A percentile compares a stretch with the other conserved stretches of the same genome.
These are phyloP conservation scores for Myzus persicae DNA, from an alignment of 1,140 invertebrate species.

Conservation along the genomic window DNA sequence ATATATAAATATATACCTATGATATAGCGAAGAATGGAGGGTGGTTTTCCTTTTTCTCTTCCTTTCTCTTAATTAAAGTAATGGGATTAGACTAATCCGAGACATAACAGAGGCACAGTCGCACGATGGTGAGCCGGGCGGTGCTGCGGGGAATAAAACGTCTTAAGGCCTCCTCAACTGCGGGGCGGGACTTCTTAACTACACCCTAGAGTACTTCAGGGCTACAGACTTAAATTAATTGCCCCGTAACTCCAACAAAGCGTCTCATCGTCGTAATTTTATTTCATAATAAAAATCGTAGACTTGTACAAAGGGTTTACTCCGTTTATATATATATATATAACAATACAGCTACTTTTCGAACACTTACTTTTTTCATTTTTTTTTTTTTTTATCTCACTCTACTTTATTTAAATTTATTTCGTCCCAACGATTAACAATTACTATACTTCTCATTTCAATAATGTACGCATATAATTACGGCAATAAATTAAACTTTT, in stretches of 20 bases:
- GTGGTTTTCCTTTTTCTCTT: constrained; percentile 28
- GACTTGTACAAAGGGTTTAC: constrained; percentile 47
- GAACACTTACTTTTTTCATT: constrained; percentile 9
- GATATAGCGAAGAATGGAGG: neutral
- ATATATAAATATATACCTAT: neutral
- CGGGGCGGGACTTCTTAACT: constrained; percentile 48
- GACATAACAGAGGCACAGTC: constrained; percentile 15
- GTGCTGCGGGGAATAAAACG: constrained; percentile 16
- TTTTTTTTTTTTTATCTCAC: neutral
- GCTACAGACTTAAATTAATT: constrained; percentile 58
- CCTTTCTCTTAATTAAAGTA: constrained; percentile 57
- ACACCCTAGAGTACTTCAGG: constrained; percentile 53
- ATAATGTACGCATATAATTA: neutral
- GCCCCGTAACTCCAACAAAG: constrained; percentile 56
- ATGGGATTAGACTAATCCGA: constrained; percentile 57
- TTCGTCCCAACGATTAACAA: constrained; percentile 10
- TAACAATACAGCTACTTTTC: neutral
- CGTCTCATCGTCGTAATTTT: constrained; percentile 58
- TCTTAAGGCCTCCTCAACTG: constrained; percentile 52
- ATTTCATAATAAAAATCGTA: constrained; percentile 57
- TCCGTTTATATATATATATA: neutral
- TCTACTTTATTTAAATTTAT: constrained; percentile 39
- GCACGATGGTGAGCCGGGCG: no score
- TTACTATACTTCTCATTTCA: constrained; percentile 2
- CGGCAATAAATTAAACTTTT: constrained; percentile 10